Base-by-base conservation (phyloP, 1,140 invertebrate species). In the Chironomus tepperi region DNA sequence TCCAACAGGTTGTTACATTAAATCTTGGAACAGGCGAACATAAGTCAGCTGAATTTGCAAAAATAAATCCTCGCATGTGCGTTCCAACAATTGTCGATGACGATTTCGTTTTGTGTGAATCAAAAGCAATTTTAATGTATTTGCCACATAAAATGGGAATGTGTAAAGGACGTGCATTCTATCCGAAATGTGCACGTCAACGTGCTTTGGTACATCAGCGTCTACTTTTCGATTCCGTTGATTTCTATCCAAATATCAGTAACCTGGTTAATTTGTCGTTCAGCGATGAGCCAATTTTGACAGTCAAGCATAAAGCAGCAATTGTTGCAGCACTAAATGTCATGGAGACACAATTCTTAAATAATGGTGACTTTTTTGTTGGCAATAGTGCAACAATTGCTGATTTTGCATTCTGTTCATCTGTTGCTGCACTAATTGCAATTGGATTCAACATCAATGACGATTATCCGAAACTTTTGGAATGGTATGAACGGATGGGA, bases 1-100 rank as follows among this genome's bases (percentile, higher is more conserved):
- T 67, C 16, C 64, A 16, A 15, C n/a, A 70, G 65, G 65, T 70
- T 6, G 18, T 70, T 70, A 70, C 65, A 70, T 16, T 70, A 0
- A 18, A 70, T 12, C n/a, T 70, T 19, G 3, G n/a, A 0, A 21
- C n/a, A 8, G 19, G 19, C 10, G 65, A 70, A 70, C 65, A 70
- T 18, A 70, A 19, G 16, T 3, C 9, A 7, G 65, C 15, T 21
- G 65, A 70, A 19, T 70, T 70, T 70, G 15, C 65, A 8, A 19
- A 70, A 19, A 70, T 70, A 7, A 70, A 70, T 19, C 65, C 65
- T 70, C 65, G 19, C n/a, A 70, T 19, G 65, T 18, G n/a, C 18
- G 65, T 70, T 18, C 65, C 65, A 70, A 70, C 65, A 70, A 19
- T 70, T 70, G 65, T 70, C 19, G 65, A 70, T 70, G 65, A 21